These are phyloP conservation scores for Caenorhabditis sp. DNA, from an alignment of 2,888 invertebrate species.

Conservation along the genomic window DNA sequence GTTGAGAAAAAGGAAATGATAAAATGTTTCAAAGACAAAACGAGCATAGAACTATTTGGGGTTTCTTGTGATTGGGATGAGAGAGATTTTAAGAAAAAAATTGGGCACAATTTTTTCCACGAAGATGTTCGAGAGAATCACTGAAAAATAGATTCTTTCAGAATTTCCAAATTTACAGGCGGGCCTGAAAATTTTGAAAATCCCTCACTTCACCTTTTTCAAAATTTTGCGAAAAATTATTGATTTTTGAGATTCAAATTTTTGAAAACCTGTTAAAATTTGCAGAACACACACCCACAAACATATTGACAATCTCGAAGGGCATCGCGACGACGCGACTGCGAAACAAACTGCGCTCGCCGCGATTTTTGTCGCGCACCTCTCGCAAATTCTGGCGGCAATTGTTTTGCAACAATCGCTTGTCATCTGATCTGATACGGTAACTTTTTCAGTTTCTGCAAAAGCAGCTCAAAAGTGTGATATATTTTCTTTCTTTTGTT, in stretches of 20 bases:
- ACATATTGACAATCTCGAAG: background rate
- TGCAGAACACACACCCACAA: slow-evolving; percentile 6
- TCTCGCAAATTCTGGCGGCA: slow-evolving; percentile 92
- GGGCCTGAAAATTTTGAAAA: too few species aligned
- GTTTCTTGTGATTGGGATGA: background rate
- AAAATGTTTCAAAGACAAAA: slow-evolving; percentile 1
- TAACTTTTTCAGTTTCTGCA: slow-evolving; percentile 2
- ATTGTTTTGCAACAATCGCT: slow-evolving; percentile 88
- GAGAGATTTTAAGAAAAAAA: too few species aligned
- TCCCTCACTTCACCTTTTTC: too few species aligned
- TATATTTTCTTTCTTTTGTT: background rate
- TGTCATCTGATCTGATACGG: slow-evolving; percentile 32
- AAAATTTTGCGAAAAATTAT: too few species aligned
- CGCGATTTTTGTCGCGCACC: slow-evolving; percentile 90
- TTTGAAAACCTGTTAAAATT: background rate
- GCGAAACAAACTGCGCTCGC: slow-evolving; percentile 73
- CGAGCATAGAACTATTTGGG: too few species aligned
- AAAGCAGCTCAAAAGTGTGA: background rate
- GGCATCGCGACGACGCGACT: slow-evolving; percentile 50
- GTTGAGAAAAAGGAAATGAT: background rate
- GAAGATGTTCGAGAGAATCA: too few species aligned
- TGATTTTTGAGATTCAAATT: too few species aligned
- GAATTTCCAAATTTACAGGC: too few species aligned
- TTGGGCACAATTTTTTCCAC: too few species aligned
- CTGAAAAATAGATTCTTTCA: too few species aligned